Base-by-base conservation (phyloP, 2,888 invertebrate genomes). In the Nemapogon koenigi region DNA sequence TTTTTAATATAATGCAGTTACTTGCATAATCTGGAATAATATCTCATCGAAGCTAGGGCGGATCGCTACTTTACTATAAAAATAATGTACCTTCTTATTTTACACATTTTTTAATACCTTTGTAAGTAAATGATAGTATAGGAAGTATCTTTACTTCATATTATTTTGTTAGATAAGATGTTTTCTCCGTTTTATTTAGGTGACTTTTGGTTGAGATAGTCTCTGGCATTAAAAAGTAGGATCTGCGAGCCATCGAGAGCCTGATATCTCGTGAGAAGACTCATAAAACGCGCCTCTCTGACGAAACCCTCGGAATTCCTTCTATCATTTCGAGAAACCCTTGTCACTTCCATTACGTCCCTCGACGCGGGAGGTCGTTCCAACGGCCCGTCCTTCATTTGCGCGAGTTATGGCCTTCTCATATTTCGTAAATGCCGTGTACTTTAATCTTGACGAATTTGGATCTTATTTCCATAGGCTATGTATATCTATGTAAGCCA, bases 281-380 rank as follows among this genome's bases (percentile, higher is more conserved):
- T 64, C 62, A 64, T 72, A 72, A 73, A 72, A 64, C 59, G 58
- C 57, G 61, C 57, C 57, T 62, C 59, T 59, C 50, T 50, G 56
- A 49, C 46, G 53, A 50, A 59, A 59, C 64, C 63, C 59, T 63
- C 50, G 51, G 58, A 64, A 70, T 70, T 73, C 64, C 67, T 68
- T 65, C 62, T 55, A 71, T 71, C 69, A 69, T 72, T 71, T 65
- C 56, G 57, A 58, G 61, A 53, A 63, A 71, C 72, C 76, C 76
- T 76, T 72, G 72, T 75, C 73, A 71, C 63, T 70, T 65, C 66
- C 67, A 70, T 75, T 75, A 72, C 68, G 59, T 57, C 59, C 58
- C 57, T 58, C 54, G 53, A 53, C 59, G 57, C 55, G 59, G 50
- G 52, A 55, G 60, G 56, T 57, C 62, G 59, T 62, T 60, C 56